Conservation (phyloP, 1,140 invertebrate genomes). For the Drosophila tristis region DNA sequence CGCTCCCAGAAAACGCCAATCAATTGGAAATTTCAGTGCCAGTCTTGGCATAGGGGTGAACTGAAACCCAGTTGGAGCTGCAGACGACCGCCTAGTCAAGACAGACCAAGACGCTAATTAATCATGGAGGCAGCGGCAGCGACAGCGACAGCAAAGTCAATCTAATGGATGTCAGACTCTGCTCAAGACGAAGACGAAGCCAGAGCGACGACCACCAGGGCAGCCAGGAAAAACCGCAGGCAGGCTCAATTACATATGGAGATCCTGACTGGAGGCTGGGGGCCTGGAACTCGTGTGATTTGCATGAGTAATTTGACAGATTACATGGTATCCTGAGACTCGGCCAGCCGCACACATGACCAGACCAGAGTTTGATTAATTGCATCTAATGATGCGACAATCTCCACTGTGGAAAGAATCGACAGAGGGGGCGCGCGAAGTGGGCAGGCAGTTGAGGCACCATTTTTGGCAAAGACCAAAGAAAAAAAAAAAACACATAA, state of each 20-base stretch:
- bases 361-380: conserved; percentile 48
- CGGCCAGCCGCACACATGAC: conserved; percentile 14
- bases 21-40: conserved; percentile 70
- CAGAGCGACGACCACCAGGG: conserved; percentile 32
- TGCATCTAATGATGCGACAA: conserved; percentile 59
- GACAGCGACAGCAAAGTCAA: conserved; percentile 60
- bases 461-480: not conserved
- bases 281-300: conserved; percentile 46
- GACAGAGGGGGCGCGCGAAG: not conserved
- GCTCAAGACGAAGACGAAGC: conserved; percentile 19
- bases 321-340: conserved; percentile 55
- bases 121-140: conserved; percentile 48
- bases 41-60: conserved; percentile 9
- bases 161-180: conserved; percentile 69
- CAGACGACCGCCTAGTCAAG: too few relatives aligned
- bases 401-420: conserved; percentile 26
- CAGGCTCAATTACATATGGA: conserved; percentile 68
- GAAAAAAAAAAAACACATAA: too few relatives aligned
- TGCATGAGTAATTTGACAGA: conserved; percentile 82
- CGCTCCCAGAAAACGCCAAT: conserved; percentile 53
- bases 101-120: conserved; percentile 72
- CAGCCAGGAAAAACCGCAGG: conserved; percentile 57
- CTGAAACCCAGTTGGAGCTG: conserved; percentile 10
- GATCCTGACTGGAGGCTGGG: conserved; percentile 23
- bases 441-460: not conserved